Percentiles rank a stretch among this genome's conserved stretches.
Evolutionary conservation across 2,113 vertebrate species (phyloP).

Genomic region (Siniperca chuatsi): DNA sequence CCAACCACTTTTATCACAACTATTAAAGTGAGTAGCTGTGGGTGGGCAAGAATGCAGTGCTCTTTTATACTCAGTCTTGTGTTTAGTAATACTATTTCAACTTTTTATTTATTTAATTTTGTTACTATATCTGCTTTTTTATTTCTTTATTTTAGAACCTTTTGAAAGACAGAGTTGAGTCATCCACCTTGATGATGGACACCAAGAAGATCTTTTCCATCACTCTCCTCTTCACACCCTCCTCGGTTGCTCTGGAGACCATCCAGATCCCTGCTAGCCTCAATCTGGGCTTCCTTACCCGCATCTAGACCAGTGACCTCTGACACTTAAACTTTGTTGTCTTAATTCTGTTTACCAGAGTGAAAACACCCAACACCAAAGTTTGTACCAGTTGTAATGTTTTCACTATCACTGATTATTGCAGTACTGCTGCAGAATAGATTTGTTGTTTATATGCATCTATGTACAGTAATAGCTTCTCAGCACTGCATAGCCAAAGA

Average conservation of each 20-base stretch:
- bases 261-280: conserved; percentile 95
- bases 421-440: not conserved
- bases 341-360: not conserved
- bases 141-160: conserved; percentile 81
- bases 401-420: not conserved
- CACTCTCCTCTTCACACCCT: conserved; percentile 92
- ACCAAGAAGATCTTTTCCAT: conserved; percentile 93
- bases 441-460: conserved; percentile 6
- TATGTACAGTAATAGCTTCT: conserved; percentile 7
- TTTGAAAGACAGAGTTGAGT: conserved; percentile 91
- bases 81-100: not conserved
- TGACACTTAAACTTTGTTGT: not conserved
- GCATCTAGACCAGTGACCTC: conserved; percentile 81
- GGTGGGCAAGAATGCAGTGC: not conserved
- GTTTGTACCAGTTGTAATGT: conserved; percentile 12
- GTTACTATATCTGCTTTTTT: not conserved
- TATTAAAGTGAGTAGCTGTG: conserved; percentile 88
- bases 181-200: conserved; percentile 95
- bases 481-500: conserved; percentile 37
- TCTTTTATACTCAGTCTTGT: not conserved
- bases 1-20: conserved; percentile 91
- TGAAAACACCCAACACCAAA: not conserved
- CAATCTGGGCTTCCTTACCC: conserved; percentile 91
- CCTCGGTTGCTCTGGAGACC: conserved; percentile 92
- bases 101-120: not conserved